Evolutionary conservation across 1,140 invertebrate species (phyloP), one percentile per base, ranked within the genome.

Genomic region (Lasaia peninsularis): DNA sequence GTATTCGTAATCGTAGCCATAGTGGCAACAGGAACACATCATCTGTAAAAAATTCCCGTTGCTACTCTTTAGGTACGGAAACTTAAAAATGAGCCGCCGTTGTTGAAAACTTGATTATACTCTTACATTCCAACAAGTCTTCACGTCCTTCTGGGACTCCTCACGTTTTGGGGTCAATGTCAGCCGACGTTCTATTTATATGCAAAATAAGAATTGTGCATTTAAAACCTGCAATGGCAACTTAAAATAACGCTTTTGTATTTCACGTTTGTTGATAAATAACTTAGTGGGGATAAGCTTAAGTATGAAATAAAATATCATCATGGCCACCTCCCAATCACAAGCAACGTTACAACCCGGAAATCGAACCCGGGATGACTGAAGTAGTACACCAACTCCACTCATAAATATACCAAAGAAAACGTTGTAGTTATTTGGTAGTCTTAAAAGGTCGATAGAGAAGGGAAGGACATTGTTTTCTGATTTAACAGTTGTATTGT

Each of bases 111-210:
- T 60, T 67, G 62, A 67, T 71, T 71, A 67, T 63, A 28, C 24
- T 28, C 24, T 4, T 28, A 58, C 68, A 71, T 71, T 71, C 68
- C 60, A 65, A 59, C 60, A 66, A 63, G 59, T 63, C 56, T 63
- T 65, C 65, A 57, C 60, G 50, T 56, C 62, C 62, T 59, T 53
- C 58, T 33, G 51, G 64, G 62, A 59, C 56, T 60, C 57, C 63
- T 67, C 61, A 67, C 67, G 56, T 66, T 72, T 67, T 63, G 51
- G 56, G 71, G 67, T 67, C 70, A 70, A 65, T 73, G 70, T 67
- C 65, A 63, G 63, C 56, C 56, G 61, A 58, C 59, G 64, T 54
- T 57, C 55, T n/a, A 34, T 58, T 58, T 58, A 34, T 56, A 66
- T 62, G 60, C 60, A 57, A 61, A 65, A 64, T 64, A 64, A 65